These are phyloP conservation scores for Meriones unguiculatus DNA, from an alignment of 2,113 vertebrate genomes.

Conservation along the genomic window DNA sequence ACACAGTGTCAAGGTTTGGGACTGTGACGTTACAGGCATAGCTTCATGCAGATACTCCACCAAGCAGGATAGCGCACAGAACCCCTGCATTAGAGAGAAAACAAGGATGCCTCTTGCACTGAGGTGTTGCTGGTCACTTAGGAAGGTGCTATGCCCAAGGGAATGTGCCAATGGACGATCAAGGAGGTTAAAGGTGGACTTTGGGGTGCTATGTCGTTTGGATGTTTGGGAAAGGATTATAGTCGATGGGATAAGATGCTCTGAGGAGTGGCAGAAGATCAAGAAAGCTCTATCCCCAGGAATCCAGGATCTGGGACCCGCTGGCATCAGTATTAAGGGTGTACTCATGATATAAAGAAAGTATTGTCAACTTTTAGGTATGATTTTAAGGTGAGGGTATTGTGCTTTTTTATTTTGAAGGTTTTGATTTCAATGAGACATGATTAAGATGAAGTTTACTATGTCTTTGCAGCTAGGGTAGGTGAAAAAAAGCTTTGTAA, in stretches of 20 bases:
- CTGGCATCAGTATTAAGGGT: not conserved
- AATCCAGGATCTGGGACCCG: not conserved
- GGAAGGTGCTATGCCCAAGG: not conserved
- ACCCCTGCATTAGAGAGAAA: not conserved
- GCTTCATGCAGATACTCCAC: not conserved
- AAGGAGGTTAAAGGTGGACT: not conserved
- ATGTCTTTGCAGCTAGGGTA: not conserved
- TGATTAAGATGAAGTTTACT: not conserved
- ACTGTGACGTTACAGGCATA: too few relatives aligned
- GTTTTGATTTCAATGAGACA: not conserved
- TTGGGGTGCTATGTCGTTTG: not conserved
- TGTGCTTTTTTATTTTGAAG: not conserved
- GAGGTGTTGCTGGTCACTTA: not conserved
- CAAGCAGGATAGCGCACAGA: not conserved
- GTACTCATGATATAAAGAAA: not conserved
- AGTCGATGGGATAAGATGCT: not conserved
- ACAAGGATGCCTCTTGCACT: not conserved
- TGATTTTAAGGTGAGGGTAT: not conserved
- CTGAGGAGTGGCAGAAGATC: not conserved
- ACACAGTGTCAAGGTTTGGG: not conserved
- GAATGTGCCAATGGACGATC: not conserved
- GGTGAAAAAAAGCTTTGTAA: not conserved
- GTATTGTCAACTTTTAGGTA: not conserved
- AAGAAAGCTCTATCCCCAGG: not conserved
- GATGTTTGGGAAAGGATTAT: not conserved